Evolutionary conservation across 1,140 invertebrate species (phyloP).

Genomic region (Planococcus citri): DNA sequence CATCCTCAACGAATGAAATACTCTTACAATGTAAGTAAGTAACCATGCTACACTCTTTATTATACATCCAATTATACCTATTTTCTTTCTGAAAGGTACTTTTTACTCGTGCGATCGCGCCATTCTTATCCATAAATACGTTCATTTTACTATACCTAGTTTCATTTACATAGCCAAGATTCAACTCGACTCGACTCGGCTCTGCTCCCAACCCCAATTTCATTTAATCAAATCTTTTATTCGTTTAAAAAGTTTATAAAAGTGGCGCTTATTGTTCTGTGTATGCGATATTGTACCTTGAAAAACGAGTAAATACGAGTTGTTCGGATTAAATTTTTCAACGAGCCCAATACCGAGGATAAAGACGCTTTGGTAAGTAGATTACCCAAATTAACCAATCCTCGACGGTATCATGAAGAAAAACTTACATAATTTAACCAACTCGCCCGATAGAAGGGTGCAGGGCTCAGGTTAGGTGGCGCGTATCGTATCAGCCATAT

Average conservation of each 20-base stretch:
- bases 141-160: not conserved
- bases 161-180: not conserved
- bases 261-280: not conserved
- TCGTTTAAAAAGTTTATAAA: not conserved
- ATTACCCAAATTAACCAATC: slow-evolving; percentile 18
- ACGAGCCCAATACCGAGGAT: not conserved
- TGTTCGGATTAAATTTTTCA: slow-evolving; percentile 11
- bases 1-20: no score
- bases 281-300: not conserved
- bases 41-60: no score
- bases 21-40: no score
- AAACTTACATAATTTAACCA: slow-evolving; percentile 14
- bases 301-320: not conserved
- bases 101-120: no score
- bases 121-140: no score
- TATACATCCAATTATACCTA: no score
- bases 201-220: not conserved
- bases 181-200: no score
- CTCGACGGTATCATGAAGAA: slow-evolving; percentile 16
- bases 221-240: slow-evolving; percentile 8
- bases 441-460: not conserved
- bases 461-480: no score
- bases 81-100: no score
- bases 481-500: no score
- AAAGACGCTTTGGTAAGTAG: not conserved